Percentiles rank a stretch among this genome's conserved stretches.
Evolutionary conservation across 2,113 vertebrate genomes (phyloP).

Genomic region (Orthochromis indermauri): DNA sequence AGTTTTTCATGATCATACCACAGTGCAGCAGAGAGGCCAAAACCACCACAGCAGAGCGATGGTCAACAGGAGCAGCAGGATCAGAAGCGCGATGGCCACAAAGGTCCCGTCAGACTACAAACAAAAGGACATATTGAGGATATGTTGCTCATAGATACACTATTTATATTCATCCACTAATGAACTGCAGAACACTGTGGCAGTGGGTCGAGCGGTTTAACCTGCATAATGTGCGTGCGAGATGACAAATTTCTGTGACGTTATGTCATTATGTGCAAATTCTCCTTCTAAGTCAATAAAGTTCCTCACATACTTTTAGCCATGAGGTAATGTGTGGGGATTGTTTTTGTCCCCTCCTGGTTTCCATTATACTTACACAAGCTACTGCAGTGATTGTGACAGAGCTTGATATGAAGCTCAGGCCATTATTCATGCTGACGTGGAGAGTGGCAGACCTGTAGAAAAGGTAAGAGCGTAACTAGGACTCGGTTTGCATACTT

Average conservation of each 20-base stretch:
- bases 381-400: constrained; percentile 89
- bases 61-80: constrained; percentile 86
- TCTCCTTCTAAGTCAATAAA: background rate
- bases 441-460: constrained; percentile 84
- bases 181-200: background rate
- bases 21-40: constrained; percentile 98
- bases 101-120: constrained; percentile 87
- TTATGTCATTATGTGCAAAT: background rate
- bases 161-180: background rate
- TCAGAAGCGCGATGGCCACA: constrained; percentile 85
- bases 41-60: constrained; percentile 96
- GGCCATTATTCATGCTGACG: constrained; percentile 96
- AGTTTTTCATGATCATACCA: constrained; percentile 74
- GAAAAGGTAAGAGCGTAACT: background rate
- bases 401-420: constrained; percentile 97
- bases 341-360: background rate
- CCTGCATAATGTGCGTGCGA: background rate
- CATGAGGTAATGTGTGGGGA: background rate
- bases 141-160: background rate
- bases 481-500: background rate
- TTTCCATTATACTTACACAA: constrained; percentile 77
- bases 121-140: background rate
- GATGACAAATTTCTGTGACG: background rate
- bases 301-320: background rate
- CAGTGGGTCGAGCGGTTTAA: background rate